These are phyloP conservation scores for Catharus minimus DNA, from an alignment of 2,113 vertebrate genomes.

Conservation along the genomic window DNA sequence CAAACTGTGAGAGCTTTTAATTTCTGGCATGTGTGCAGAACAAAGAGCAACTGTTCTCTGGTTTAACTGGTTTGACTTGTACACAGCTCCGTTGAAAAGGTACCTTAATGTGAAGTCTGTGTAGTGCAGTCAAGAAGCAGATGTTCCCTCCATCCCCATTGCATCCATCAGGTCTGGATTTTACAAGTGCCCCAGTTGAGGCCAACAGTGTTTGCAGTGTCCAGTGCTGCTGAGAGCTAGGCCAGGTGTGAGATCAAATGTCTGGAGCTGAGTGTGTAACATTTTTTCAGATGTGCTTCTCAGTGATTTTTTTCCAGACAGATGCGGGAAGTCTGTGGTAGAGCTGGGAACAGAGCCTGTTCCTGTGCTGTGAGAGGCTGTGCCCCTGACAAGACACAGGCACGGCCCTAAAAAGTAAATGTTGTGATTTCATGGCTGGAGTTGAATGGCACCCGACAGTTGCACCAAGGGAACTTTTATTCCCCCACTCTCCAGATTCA, in stretches of 20 bases:
- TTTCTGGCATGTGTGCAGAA: constrained; percentile 47
- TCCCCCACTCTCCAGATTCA: neutral
- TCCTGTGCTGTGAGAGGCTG: constrained; percentile 25
- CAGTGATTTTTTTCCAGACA: constrained; percentile 42
- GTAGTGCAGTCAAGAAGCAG: constrained; percentile 20
- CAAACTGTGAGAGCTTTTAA: constrained; percentile 40
- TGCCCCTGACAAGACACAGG: constrained; percentile 52
- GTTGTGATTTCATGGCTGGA: constrained; percentile 34
- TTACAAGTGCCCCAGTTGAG: neutral
- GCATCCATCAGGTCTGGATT: constrained; percentile 43
- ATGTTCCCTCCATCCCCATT: constrained; percentile 20
- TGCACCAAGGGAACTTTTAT: neutral
- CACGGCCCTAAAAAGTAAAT: constrained; percentile 18
- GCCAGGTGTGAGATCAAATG: constrained; percentile 63
- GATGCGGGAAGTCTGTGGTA: constrained; percentile 57
- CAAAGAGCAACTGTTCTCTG: constrained; percentile 57
- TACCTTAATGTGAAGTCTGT: constrained; percentile 26
- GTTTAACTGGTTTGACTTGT: constrained; percentile 55
- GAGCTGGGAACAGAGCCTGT: constrained; percentile 56
- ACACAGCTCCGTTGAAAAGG: neutral
- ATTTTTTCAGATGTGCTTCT: constrained; percentile 59
- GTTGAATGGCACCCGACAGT: neutral
- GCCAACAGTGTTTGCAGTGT: constrained; percentile 55
- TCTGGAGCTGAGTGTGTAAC: constrained; percentile 6
- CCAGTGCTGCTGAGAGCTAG: neutral